Conservation (phyloP, 2,888 invertebrate species). For the Phaonia tiefii region DNA sequence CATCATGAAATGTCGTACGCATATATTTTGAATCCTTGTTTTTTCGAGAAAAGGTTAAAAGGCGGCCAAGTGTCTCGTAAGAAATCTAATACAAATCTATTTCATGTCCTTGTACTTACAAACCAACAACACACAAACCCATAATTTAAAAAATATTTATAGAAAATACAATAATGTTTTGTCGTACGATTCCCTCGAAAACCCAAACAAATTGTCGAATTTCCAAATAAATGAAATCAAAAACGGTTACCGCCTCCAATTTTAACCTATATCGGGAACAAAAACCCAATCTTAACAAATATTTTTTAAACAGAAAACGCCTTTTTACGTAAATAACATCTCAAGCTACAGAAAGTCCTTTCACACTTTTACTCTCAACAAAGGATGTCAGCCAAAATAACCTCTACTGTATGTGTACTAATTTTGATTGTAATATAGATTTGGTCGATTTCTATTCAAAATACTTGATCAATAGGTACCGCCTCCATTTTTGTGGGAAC, state of each 20-base stretch:
- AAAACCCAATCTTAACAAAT: slow-evolving; percentile 7
- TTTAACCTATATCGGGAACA: neutral
- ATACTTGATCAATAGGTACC: slow-evolving; percentile 54
- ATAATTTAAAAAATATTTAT: slow-evolving; percentile 54
- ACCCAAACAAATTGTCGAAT: slow-evolving; percentile 42
- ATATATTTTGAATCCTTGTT: no score
- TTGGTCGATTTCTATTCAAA: slow-evolving; percentile 47
- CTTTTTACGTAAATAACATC: slow-evolving; percentile 30
- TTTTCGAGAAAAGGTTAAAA: neutral
- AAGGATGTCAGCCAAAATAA: neutral
- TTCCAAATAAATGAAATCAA: slow-evolving; percentile 53
- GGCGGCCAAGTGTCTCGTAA: slow-evolving; percentile 8
- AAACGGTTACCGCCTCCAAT: slow-evolving; percentile 53
- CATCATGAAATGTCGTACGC: no score
- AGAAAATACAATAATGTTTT: slow-evolving; percentile 53
- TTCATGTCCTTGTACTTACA: no score
- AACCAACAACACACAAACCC: slow-evolving; percentile 14
- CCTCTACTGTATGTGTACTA: slow-evolving; percentile 33
- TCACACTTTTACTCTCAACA: neutral
- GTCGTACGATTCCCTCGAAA: slow-evolving; percentile 59
- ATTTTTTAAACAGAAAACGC: slow-evolving; percentile 62
- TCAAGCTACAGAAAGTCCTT: neutral
- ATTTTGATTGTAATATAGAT: slow-evolving; percentile 57
- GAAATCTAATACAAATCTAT: neutral
- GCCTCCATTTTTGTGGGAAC: slow-evolving; percentile 48